Evolutionary conservation across 1,140 invertebrate species (phyloP), one percentile per base, ranked within the genome.

Genomic region (Papilio xuthus): DNA sequence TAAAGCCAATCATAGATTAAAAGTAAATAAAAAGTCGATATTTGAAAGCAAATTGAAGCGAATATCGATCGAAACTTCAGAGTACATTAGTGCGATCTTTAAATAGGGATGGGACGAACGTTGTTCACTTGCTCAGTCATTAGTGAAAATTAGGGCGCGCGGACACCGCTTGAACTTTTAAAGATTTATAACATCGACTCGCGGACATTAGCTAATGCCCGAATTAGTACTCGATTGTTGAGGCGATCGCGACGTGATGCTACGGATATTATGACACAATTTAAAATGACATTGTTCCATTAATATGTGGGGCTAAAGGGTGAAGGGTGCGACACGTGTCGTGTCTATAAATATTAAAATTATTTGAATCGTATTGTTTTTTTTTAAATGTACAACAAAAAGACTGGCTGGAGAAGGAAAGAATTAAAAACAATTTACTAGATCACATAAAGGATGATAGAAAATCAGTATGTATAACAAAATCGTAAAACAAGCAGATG

Each of bases 241-340:
- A 81, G 69, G 67, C 75, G 70, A 74, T 79, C 78, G 77, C 79
- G 67, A 83, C 81, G n/a, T n/a, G n/a, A 80, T 74, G 80, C 79
- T 84, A 60, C 74, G 74, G 74, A 63, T 60, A 42, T 76, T 76
- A 86, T 89, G 84, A 86, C 85, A 90, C 85, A 89, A 91, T 91
- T 91, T 91, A 90, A 92, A 92, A 88, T 88, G 87, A 86, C 83
- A 91, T 91, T 91, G 90, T 91, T 83, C 83, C 79, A 78, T 82
- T 79, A 84, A 83, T 80, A 85, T 75, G 81, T 84, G 81, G 85
- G 85, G 87, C 85, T 80, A 88, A 90, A 88, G 89, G 89, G 88
- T 89, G 86, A 91, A 90, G 88, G 86, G 89, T 84, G 86, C 78
- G 82, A 84, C 89, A 91, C 89, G 90, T 91, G 90, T 87, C 78